These are phyloP conservation scores for Drosophila insularis DNA, from an alignment of 1,140 invertebrate genomes.

Conservation along the genomic window DNA sequence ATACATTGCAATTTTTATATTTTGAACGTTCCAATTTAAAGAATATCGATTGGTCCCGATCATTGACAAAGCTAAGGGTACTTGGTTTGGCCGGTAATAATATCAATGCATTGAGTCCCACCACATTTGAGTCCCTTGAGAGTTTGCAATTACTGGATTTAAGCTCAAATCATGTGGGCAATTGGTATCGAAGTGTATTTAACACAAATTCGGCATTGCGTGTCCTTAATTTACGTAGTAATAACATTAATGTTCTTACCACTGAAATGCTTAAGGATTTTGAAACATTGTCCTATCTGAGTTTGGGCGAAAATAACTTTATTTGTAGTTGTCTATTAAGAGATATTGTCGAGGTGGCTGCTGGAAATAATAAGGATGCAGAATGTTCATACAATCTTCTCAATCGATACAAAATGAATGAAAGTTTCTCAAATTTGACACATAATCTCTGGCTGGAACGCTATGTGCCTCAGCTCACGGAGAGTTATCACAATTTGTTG, in stretches of 20 bases:
- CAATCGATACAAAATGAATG: background rate
- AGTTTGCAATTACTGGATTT: conserved; percentile 83
- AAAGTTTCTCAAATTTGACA: background rate
- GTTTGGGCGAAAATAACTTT: conserved; percentile 83
- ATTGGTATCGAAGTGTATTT: conserved; percentile 83
- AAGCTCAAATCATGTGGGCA: conserved; percentile 83
- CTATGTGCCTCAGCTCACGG: conserved; percentile 40
- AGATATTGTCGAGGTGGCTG: conserved; percentile 83
- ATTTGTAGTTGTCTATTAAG: conserved; percentile 84
- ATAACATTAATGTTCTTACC: conserved; percentile 84
- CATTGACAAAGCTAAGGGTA: conserved; percentile 82
- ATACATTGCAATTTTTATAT: conserved; percentile 83
- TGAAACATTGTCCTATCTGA: conserved; percentile 74
- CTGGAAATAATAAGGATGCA: conserved; percentile 62
- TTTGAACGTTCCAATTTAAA: conserved; percentile 82
- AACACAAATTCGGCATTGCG: conserved; percentile 76
- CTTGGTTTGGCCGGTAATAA: conserved; percentile 83
- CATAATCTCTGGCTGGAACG: conserved; percentile 43
- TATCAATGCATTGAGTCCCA: conserved; percentile 68
- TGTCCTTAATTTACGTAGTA: conserved; percentile 82
- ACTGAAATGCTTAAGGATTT: conserved; percentile 83
- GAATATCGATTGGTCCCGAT: conserved; percentile 72
- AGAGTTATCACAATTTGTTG: conserved; percentile 56
- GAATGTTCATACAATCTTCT: conserved; percentile 54
- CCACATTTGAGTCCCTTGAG: conserved; percentile 61